phyloP scores from a whole-genome alignment of 2,888 invertebrate genomes.

The Blera fallax region DNA sequence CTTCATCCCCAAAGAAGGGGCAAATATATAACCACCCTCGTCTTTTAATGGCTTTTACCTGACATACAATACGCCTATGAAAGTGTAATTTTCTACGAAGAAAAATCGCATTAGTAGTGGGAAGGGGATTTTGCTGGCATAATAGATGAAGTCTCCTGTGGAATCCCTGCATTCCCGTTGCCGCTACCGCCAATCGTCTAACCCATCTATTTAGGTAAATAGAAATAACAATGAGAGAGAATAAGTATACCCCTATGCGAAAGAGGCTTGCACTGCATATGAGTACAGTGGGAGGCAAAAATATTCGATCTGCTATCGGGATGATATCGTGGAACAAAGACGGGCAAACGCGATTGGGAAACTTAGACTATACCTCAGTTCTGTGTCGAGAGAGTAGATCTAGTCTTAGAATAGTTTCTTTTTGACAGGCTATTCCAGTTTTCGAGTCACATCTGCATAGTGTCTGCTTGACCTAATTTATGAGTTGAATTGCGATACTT shows the following conservation, averaged over 20 bases:
- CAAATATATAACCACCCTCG: constrained; percentile 56
- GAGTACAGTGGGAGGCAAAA: constrained; percentile 25
- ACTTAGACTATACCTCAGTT: no score
- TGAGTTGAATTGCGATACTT: no score
- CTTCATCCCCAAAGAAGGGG: constrained; percentile 2
- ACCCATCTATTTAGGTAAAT: constrained; percentile 49
- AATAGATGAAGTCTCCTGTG: constrained; percentile 58
- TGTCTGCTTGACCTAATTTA: no score
- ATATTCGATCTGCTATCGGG: not conserved
- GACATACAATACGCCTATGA: constrained; percentile 66
- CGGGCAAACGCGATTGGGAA: not conserved
- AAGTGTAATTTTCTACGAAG: constrained; percentile 65
- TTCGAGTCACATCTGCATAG: no score
- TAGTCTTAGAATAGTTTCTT: no score
- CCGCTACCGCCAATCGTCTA: constrained; percentile 40
- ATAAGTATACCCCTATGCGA: constrained; percentile 51
- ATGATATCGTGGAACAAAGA: no score
- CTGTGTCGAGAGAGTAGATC: no score
- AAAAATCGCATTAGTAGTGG: constrained; percentile 52
- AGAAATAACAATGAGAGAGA: constrained; percentile 53
- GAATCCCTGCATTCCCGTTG: constrained; percentile 8
- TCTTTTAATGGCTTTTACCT: constrained; percentile 68
- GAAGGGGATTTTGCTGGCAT: constrained; percentile 44
- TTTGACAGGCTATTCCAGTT: no score
- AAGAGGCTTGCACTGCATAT: constrained; percentile 17